Evolutionary conservation across 2,113 vertebrate species (phyloP).

Genomic region (Dipodomys merriami): DNA sequence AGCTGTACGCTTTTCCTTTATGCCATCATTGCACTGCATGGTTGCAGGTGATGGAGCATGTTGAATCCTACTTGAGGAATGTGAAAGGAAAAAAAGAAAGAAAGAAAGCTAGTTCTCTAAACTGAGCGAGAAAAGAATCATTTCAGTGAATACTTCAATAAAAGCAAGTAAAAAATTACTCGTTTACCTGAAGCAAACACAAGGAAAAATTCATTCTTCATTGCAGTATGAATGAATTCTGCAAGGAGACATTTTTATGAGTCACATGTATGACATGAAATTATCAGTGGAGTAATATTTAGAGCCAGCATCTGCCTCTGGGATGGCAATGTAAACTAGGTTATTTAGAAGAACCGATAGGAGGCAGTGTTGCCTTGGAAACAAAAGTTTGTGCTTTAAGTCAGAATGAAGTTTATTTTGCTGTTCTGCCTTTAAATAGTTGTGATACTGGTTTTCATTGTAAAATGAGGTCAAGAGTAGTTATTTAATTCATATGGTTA

Average conservation of each 20-base stretch:
- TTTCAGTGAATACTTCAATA: constrained; percentile 47
- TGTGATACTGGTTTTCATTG: neutral
- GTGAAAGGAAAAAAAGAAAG: neutral
- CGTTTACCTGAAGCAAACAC: constrained; percentile 1
- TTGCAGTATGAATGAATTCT: neutral
- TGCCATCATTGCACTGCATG: neutral
- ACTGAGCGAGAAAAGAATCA: neutral
- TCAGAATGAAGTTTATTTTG: neutral
- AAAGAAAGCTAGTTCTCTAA: too few relatives aligned
- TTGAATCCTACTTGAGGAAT: constrained; percentile 56
- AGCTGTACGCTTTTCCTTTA: constrained; percentile 33
- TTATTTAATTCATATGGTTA: neutral
- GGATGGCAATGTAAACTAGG: neutral
- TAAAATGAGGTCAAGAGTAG: neutral
- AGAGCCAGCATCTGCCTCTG: neutral
- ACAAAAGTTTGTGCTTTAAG: neutral
- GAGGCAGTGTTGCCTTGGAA: neutral
- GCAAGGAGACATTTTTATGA: neutral
- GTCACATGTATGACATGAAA: neutral
- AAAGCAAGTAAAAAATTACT: constrained; percentile 41
- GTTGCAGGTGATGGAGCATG: constrained; percentile 39
- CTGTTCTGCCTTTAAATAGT: neutral
- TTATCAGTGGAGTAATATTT: neutral
- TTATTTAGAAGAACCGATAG: neutral
- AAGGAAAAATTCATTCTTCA: neutral